Evolutionary conservation across 2,888 invertebrate species (phyloP), one percentile per base, ranked within the genome.

Genomic region (Coremacera marginata): DNA sequence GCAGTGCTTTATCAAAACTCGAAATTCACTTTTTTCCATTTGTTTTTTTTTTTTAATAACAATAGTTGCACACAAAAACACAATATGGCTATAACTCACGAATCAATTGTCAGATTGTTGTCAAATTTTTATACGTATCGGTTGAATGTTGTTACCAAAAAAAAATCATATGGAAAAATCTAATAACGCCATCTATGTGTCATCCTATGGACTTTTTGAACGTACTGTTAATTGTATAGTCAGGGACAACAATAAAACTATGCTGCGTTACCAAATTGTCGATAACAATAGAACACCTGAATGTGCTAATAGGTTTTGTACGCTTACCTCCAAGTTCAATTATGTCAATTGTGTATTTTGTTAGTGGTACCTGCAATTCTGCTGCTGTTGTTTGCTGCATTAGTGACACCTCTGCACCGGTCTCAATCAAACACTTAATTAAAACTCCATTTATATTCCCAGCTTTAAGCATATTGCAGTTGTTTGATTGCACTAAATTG

Each of bases 291-390:
- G 14, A 8, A 68, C 63, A 11, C 16, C 16, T 51, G 34, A 68
- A 55, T 16, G 14, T 14, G 14, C 70, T 62, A 5, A 60, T 2
- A 25, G 44, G 52, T 70, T 74, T 62, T 2, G 37, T 70, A 11
- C 62, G 62, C 62, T 70, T 14, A 65, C 76, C 76, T 49, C 78
- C 76, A 22, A 78, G 51, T 11, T 73, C 73, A 27, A 55, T 73
- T 11, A 78, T 34, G 57, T 70, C 37, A 37, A 65, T 62, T n/a
- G n/a, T 27, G 27, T 11, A 63, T 27, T 75, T 70, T 22, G 22
- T 31, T 55, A 75, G 52, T 27, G 62, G 16, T 2, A 77, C 57
- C 19, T 77, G 51, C 27, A 34, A 19, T 55, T 76, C 71, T 37
- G 65, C 44, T 74, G 70, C 27, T n/a, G 71, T 68, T 65, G 31